Base-by-base conservation (phyloP, 2,888 invertebrate genomes). In the Mellilla xanthometata region DNA sequence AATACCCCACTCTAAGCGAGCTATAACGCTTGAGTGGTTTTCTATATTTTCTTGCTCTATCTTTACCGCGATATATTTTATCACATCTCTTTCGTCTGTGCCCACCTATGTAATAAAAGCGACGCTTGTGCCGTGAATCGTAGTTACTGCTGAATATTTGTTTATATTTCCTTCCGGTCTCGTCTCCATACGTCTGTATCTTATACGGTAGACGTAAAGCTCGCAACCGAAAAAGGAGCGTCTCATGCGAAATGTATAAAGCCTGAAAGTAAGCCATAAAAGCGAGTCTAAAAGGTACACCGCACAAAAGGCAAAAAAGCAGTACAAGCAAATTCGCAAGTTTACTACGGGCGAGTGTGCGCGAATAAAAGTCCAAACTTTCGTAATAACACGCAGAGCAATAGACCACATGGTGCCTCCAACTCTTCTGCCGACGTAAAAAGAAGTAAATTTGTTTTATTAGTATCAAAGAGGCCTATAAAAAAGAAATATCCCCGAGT, bases 361-460 rank as follows among this genome's bases (percentile, higher is more conserved):
- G 49, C 60, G 58, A 73, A 77, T 72, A 75, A 77, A 78, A 76
- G 75, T 73, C 74, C 76, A 75, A 83, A 84, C 75, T 83, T 81
- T 55, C 45, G 62, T 66, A 71, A 76, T 76, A 71, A 62, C 47
- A 56, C 54, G 49, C 73, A 72, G 62, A 69, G 71, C 70, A 65
- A 79, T 81, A 72, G 68, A 71, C 76, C 78, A 82, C 77, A 84
- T 81, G 81, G 65, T 79, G 72, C 70, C 70, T 65, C 69, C 61
- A 73, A 83, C 76, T 81, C 77, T 74, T 75, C 64, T 70, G 44
- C 69, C 60, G 58, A 60, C 70, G 68, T 75, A 77, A 67, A 84
- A n/a, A n/a, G n/a, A n/a, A 84, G 78, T 79, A 77, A 85, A 85
- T 86, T 87, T 83, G 78, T 85, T 84, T 86, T 88, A 88, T 84